Conservation (phyloP, 2,888 invertebrate genomes). For the Bursaphelenchus okinawaensis region DNA sequence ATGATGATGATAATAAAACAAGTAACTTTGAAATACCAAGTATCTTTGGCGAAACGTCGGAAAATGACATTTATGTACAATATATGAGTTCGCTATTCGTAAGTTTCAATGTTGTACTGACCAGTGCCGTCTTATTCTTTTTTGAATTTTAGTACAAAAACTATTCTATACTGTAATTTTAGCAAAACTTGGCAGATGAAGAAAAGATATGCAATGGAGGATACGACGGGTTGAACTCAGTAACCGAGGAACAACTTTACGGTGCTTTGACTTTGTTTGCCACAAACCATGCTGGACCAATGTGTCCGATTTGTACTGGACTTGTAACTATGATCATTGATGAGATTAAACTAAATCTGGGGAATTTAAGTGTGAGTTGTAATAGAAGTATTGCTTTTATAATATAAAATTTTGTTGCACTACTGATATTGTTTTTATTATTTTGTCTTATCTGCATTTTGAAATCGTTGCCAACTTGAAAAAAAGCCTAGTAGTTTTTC, state of each 20-base stretch:
- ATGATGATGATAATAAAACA: too few species aligned
- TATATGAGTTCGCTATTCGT: not conserved
- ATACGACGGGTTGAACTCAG: constrained; percentile 1
- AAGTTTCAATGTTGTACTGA: not conserved
- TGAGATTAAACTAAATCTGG: not conserved
- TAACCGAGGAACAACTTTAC: constrained; percentile 11
- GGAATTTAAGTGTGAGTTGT: not conserved
- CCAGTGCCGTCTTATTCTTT: too few species aligned
- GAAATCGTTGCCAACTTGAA: too few species aligned
- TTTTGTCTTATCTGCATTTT: too few species aligned
- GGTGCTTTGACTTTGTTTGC: constrained; percentile 3
- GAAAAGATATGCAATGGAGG: not conserved
- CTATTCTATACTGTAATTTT: not conserved
- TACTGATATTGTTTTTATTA: too few species aligned
- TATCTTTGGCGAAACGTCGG: not conserved
- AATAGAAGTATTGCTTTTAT: too few species aligned
- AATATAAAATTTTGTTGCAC: too few species aligned
- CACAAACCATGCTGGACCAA: constrained; percentile 7
- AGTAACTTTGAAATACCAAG: not conserved
- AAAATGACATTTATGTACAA: not conserved
- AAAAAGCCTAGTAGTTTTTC: too few species aligned
- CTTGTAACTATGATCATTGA: not conserved
- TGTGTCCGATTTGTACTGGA: constrained; percentile 9
- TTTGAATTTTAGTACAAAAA: not conserved
- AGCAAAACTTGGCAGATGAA: not conserved